phyloP scores from a whole-genome alignment of 2,797 vertebrate species.

The Enteromius afrohamiltoni region DNA sequence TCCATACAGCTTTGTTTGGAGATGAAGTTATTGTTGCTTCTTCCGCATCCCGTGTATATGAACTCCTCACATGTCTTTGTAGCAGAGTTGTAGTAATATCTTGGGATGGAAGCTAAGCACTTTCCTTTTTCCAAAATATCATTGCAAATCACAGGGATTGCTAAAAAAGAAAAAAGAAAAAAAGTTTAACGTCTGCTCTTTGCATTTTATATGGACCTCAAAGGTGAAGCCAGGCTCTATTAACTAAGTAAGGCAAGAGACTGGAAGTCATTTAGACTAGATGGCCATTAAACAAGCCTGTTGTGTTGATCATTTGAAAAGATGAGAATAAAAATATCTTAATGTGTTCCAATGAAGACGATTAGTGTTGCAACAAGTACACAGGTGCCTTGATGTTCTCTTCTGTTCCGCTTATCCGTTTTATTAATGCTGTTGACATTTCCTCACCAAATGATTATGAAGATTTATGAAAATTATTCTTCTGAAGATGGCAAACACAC shows the following conservation, averaged over 20 bases:
- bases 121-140: slow-evolving; percentile 85
- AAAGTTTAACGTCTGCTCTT: neutral
- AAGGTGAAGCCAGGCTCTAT: neutral
- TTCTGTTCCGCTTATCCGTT: slow-evolving; percentile 7
- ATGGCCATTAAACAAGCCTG: slow-evolving; percentile 10
- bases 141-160: slow-evolving; percentile 83
- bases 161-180: slow-evolving; percentile 63
- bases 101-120: slow-evolving; percentile 85
- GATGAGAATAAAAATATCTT: neutral
- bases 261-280: neutral
- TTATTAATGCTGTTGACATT: slow-evolving; percentile 17
- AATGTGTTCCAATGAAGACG: slow-evolving; percentile 9
- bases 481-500: neutral
- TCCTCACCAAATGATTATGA: slow-evolving; percentile 22
- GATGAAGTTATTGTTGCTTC: slow-evolving; percentile 91
- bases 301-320: slow-evolving; percentile 8
- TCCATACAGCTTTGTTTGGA: slow-evolving; percentile 77
- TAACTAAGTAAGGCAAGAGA: neutral
- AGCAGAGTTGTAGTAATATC: slow-evolving; percentile 86
- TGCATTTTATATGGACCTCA: neutral
- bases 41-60: slow-evolving; percentile 88
- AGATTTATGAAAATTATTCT: neutral
- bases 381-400: slow-evolving; percentile 5
- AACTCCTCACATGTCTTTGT: slow-evolving; percentile 85
- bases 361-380: slow-evolving; percentile 8